Base-by-base conservation (phyloP, 1,140 invertebrate species). In the Drosophila tsacasi region DNA sequence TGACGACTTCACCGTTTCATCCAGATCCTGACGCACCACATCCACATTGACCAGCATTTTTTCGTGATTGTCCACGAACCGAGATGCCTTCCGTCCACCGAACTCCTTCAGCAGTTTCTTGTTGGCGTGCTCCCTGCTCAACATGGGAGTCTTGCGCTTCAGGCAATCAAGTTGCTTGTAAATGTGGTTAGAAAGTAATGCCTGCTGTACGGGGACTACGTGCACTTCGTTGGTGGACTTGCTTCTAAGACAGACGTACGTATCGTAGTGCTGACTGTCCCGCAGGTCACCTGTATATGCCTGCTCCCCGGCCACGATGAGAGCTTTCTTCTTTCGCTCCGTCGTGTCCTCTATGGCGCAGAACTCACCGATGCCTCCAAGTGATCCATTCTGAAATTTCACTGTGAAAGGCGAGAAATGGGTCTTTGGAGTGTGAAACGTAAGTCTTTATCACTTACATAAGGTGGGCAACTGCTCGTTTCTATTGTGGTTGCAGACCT, bases 11-110 rank as follows among this genome's bases (percentile, higher is more conserved):
- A 93, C 81, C 2, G 90, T 93, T 21, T 81, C 73, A 17, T 93
- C 87, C 10, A 93, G 57, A 25, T 93, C 91, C 32, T 90, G 75
- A 9, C 83, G 78, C 25, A 93, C 47, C 15, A 93, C 82, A 23
- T 82, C 80, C 44, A 93, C 78, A 55, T 91, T 92, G 32, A 93
- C 85, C 69, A 76, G 75, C 87, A 92, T 93, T 58, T 86, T 61
- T 19, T 92, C 90, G 17, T 57, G 59, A 21, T 84, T 89, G 32
- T 77, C 72, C 3, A 86, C 55, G 54, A 37, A 90, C 5, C 92
- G 81, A 1, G 89, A 85, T 5, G 91, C 81, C 54, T 90, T 89
- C 21, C 92, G 84, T 10, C 92, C 87, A 9, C 92, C 92, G 60
- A 90, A 93, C 59, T 92, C 76, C 37, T 91, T 92, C 1, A 92